Percentiles rank a stretch among this genome's conserved stretches.
phyloP scores from a whole-genome alignment of 2,888 invertebrate species.

The Dryobota labecula region DNA sequence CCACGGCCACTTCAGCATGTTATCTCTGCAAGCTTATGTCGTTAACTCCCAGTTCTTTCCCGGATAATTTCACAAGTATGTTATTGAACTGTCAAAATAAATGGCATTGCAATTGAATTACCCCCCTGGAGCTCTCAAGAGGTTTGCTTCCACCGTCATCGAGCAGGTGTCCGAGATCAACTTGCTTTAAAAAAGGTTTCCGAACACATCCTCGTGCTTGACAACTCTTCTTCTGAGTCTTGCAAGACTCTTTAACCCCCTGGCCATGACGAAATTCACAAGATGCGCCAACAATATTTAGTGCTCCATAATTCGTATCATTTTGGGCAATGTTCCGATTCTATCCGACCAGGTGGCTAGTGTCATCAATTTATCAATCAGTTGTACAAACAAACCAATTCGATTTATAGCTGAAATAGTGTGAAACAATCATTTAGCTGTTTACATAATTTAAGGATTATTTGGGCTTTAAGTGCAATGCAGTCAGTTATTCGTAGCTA shows the following conservation, averaged over 20 bases:
- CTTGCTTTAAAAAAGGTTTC: too few relatives aligned
- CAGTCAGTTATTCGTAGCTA: neutral
- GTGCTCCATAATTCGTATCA: conserved; percentile 24
- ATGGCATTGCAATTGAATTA: too few relatives aligned
- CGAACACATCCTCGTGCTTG: too few relatives aligned
- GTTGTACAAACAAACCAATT: conserved; percentile 44
- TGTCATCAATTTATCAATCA: conserved; percentile 47
- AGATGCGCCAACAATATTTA: conserved; percentile 22
- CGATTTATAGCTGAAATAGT: conserved; percentile 47
- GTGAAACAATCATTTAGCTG: conserved; percentile 25
- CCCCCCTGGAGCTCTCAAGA: too few relatives aligned
- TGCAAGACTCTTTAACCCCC: too few relatives aligned
- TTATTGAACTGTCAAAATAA: too few relatives aligned
- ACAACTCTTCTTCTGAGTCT: too few relatives aligned
- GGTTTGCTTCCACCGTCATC: too few relatives aligned
- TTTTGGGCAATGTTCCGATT: conserved; percentile 8
- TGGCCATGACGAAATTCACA: too few relatives aligned
- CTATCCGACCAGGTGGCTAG: conserved; percentile 37
- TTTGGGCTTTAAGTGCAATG: neutral
- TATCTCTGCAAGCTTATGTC: neutral
- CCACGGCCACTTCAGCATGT: neutral
- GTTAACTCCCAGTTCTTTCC: neutral
- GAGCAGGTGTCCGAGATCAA: too few relatives aligned
- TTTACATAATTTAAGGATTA: conserved; percentile 26
- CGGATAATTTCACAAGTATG: neutral